Percentiles rank a stretch among this genome's conserved stretches.
These are phyloP conservation scores for Streblospio benedicti DNA, from an alignment of 1,140 invertebrate species.

Conservation along the genomic window DNA sequence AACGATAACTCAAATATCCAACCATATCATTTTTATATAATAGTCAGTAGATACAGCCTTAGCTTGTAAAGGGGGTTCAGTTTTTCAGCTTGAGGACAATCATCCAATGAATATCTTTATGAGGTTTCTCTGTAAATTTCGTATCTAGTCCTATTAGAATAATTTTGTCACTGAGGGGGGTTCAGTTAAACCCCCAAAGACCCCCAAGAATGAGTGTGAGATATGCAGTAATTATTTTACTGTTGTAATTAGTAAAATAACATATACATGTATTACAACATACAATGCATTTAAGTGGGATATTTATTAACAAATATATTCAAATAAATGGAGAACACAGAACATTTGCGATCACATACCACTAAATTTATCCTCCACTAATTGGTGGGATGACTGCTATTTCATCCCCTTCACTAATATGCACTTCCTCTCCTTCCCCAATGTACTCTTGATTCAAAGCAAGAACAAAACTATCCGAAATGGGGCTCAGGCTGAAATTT, in stretches of 20 bases:
- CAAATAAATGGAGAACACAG: neutral
- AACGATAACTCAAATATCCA: neutral
- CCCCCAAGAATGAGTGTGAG: neutral
- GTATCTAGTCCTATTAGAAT: no score
- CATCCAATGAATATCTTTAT: neutral
- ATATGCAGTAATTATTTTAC: neutral
- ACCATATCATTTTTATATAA: no score
- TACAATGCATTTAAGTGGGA: neutral
- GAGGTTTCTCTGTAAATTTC: no score
- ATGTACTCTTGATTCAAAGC: constrained; percentile 73
- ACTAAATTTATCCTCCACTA: constrained; percentile 65
- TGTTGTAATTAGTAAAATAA: neutral
- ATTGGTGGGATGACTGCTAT: constrained; percentile 78
- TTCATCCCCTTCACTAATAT: constrained; percentile 60
- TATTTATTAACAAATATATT: neutral
- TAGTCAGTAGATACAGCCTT: no score
- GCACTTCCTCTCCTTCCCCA: constrained; percentile 44
- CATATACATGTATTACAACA: neutral
- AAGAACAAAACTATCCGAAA: constrained; percentile 63
- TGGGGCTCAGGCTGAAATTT: constrained; percentile 53
- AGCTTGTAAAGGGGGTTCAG: no score
- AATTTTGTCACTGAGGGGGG: no score
- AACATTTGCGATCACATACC: neutral
- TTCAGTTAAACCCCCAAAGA: neutral
- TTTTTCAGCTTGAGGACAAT: neutral